These are phyloP conservation scores for Hesperophylax magnus DNA, from an alignment of 1,140 invertebrate genomes.

Conservation along the genomic window DNA sequence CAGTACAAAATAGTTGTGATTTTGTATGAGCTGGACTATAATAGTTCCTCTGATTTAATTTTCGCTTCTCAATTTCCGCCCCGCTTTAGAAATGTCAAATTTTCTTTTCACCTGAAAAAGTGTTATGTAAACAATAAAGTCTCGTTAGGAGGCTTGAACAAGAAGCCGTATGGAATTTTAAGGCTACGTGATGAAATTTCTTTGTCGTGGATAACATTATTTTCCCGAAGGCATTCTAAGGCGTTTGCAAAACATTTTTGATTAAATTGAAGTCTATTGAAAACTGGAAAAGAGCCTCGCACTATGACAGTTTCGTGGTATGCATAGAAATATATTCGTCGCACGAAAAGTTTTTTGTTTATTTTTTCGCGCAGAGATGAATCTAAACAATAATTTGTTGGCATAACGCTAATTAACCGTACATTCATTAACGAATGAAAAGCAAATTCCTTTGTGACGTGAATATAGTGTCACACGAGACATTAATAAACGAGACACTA, in stretches of 20 bases:
- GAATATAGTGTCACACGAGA: too few species aligned
- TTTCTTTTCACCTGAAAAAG: too few species aligned
- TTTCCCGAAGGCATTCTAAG: neutral
- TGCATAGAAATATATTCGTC: neutral
- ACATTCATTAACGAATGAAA: too few species aligned
- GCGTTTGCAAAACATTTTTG: slow-evolving; percentile 25
- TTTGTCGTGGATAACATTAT: slow-evolving; percentile 15
- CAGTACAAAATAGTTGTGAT: too few species aligned
- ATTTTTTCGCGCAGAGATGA: neutral
- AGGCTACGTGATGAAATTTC: slow-evolving; percentile 17
- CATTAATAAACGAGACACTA: too few species aligned
- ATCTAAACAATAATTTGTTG: too few species aligned
- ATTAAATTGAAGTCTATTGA: slow-evolving; percentile 38
- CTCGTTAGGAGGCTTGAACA: neutral
- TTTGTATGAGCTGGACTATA: too few species aligned
- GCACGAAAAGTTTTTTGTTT: neutral
- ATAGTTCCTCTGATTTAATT: too few species aligned
- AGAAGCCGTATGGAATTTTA: neutral
- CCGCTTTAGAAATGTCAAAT: too few species aligned
- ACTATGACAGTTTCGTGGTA: neutral
- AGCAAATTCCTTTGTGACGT: too few species aligned
- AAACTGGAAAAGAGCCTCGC: slow-evolving; percentile 5
- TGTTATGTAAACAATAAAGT: neutral
- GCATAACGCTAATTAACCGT: too few species aligned
- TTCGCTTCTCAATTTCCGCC: too few species aligned